Conservation (phyloP, 2,797 vertebrate species). For the Artibeus jamaicensis region DNA sequence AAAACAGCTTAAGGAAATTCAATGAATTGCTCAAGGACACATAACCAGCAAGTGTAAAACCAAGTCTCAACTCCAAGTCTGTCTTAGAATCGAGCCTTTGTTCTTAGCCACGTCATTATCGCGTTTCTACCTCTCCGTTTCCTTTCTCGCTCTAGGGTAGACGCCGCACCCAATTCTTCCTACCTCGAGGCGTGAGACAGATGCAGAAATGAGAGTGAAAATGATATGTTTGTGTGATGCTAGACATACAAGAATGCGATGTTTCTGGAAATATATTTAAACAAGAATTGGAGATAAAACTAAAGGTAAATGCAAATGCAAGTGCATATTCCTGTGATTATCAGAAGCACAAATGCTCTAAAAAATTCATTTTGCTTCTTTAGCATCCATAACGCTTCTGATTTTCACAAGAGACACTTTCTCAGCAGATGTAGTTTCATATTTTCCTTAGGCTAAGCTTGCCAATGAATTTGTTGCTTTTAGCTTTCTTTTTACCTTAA, state of each 20-base stretch:
- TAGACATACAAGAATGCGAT: background rate
- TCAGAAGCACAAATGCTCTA: background rate
- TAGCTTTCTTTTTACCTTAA: background rate
- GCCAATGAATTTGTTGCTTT: background rate
- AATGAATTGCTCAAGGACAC: background rate
- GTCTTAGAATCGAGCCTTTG: accelerated
- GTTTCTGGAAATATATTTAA: background rate
- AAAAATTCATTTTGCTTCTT: constrained; percentile 42
- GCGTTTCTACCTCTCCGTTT: background rate
- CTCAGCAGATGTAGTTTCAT: constrained; percentile 31
- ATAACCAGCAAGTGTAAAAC: background rate
- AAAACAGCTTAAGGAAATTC: background rate
- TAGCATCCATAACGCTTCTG: constrained; percentile 31
- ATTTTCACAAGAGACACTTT: background rate
- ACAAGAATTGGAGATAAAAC: background rate
- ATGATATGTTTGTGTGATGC: background rate
- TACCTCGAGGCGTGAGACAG: background rate
- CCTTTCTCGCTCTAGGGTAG: background rate
- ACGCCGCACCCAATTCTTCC: background rate
- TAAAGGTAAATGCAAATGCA: background rate
- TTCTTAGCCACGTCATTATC: background rate
- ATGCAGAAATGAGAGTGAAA: background rate
- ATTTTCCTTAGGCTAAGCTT: background rate
- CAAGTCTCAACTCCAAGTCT: background rate
- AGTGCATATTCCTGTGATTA: background rate